Percentiles rank a stretch among this genome's conserved stretches.
phyloP scores from a whole-genome alignment of 92 coral and sea anemone species.

The Actinostola sp. region DNA sequence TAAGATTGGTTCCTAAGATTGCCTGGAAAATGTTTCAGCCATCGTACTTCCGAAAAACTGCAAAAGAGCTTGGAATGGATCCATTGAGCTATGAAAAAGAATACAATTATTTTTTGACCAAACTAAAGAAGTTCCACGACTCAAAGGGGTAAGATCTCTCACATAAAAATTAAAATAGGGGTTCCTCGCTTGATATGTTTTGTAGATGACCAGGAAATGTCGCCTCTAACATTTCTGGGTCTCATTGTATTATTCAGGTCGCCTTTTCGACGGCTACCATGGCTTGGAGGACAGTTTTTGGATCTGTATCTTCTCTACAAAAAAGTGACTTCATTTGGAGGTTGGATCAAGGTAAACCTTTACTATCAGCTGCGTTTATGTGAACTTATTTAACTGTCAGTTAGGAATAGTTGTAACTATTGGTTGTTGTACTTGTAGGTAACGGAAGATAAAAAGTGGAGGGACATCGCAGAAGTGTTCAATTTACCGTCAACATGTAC shows the following conservation, averaged over 20 bases:
- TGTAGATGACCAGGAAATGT: constrained; percentile 40
- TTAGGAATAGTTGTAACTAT: background rate
- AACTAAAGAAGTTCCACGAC: constrained; percentile 91
- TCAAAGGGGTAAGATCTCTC: constrained; percentile 86
- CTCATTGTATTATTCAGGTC: constrained; percentile 76
- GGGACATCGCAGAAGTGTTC: constrained; percentile 91
- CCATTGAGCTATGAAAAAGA: constrained; percentile 82
- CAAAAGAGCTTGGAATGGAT: constrained; percentile 84
- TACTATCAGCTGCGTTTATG: background rate
- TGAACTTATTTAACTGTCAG: background rate
- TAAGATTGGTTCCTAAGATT: too few relatives aligned
- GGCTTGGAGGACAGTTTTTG: constrained; percentile 96
- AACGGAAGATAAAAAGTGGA: constrained; percentile 94
- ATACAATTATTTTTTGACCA: constrained; percentile 91
- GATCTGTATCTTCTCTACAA: constrained; percentile 91
- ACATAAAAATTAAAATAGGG: constrained; percentile 25
- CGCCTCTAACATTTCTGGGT: constrained; percentile 9
- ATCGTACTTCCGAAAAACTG: constrained; percentile 77
- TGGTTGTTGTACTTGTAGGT: constrained; percentile 57
- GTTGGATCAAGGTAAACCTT: constrained; percentile 89
- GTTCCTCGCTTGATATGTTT: constrained; percentile 75
- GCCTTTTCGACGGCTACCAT: constrained; percentile 93
- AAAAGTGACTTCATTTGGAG: constrained; percentile 90
- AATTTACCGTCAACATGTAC: constrained; percentile 96
- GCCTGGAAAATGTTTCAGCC: constrained; percentile 69